Evolutionary conservation across 2,113 vertebrate genomes (phyloP), one percentile per base, ranked within the genome.

Genomic region (Coptodon bakossiorum): DNA sequence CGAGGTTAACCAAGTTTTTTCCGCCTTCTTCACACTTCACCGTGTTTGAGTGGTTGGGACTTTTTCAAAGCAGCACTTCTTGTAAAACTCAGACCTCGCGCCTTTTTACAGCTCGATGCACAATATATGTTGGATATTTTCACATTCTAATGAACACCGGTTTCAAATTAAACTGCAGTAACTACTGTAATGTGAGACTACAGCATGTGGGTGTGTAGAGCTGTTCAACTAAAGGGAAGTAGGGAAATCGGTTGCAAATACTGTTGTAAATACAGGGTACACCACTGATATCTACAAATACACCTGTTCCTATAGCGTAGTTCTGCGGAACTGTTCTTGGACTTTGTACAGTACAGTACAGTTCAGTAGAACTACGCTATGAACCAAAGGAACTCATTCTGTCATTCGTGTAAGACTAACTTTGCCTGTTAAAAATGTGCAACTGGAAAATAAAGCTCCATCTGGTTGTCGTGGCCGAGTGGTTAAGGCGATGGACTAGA

Each of bases 401-500:
- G 9, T 36, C 6, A 0, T 38, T 2, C 6, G 4, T 66, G 1
- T 36, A n/a, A 5, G 6, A 36, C 31, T n/a, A 19, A 36, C 4
- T 3, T 36, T 2, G 0, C 3, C 61, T 38, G 3, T n/a, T 66
- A n/a, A 38, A 66, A 38, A 7, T 0, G 1, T n/a, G 61, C 10
- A 5, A 38, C 3, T n/a, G 2, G 6, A 2, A 1, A 0, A 0
- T 5, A 12, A 0, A 0, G 10, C 0, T 38, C 1, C 3, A 68
- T 24, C 29, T 1, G 13, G 83, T 94, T 95, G 95, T 95, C 92
- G 92, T 96, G 94, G 95, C 95, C 95, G 94, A 96, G 95, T 95
- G 94, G 95, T 96, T 95, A 95, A 96, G 93, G 98, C 97, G 97
- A 98, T 98, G 97, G 97, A 98, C 97, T 98, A 97, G 97, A 97